Evolutionary conservation across 2,888 invertebrate species (phyloP).

Genomic region (Acanthosepion lycidas): DNA sequence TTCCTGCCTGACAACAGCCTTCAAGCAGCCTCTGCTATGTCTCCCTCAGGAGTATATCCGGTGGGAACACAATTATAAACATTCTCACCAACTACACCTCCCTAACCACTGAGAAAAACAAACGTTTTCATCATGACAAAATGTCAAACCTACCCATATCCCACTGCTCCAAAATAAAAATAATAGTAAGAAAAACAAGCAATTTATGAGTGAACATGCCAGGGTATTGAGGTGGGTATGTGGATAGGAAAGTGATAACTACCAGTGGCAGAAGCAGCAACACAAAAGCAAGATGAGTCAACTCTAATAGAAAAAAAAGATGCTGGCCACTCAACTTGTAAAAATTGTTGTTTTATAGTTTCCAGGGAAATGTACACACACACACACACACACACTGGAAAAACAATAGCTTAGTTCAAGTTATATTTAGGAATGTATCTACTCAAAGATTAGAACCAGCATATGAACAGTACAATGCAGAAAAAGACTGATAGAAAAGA

Average conservation of each 20-base stretch:
- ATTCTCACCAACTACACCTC: neutral
- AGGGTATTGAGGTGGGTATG: neutral
- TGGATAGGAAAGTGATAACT: neutral
- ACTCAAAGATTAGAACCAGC: neutral
- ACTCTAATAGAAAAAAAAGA: neutral
- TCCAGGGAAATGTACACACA: neutral
- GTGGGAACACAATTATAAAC: neutral
- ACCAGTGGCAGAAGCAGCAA: neutral
- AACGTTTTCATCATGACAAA: neutral
- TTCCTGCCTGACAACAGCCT: neutral
- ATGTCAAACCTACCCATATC: neutral
- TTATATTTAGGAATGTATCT: neutral
- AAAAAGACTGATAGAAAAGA: neutral
- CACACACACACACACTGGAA: neutral
- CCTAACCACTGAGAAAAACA: constrained; percentile 4
- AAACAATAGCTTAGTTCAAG: constrained; percentile 17
- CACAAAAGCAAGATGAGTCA: neutral
- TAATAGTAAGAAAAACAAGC: neutral
- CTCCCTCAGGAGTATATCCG: neutral
- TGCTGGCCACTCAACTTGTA: neutral
- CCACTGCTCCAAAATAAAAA: neutral
- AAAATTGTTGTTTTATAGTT: constrained; percentile 11
- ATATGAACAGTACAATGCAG: neutral
- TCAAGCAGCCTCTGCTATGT: constrained; percentile 20
- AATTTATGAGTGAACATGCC: constrained; percentile 17